phyloP scores from a whole-genome alignment of 2,888 invertebrate species.

The Ethmia dodecea region DNA sequence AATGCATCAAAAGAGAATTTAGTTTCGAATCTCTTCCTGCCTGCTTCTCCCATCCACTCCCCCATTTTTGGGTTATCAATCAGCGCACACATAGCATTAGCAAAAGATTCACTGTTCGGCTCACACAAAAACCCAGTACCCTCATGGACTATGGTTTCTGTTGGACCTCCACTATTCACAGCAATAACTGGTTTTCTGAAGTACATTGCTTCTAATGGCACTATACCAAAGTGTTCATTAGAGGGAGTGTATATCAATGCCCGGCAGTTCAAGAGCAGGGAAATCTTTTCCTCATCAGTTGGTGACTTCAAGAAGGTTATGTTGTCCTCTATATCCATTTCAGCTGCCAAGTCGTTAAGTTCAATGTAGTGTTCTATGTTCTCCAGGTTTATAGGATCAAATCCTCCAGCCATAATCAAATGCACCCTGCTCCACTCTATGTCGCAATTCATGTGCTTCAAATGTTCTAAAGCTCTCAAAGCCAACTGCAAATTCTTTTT shows the following conservation, averaged over 20 bases:
- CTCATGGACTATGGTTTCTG: slow-evolving; percentile 90
- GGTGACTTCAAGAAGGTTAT: slow-evolving; percentile 93
- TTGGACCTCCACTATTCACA: slow-evolving; percentile 96
- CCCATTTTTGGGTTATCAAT: slow-evolving; percentile 79
- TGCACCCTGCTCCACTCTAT: slow-evolving; percentile 83
- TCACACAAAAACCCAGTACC: slow-evolving; percentile 90
- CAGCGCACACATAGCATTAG: slow-evolving; percentile 84
- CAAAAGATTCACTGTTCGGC: slow-evolving; percentile 83
- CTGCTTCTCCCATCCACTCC: slow-evolving; percentile 85
- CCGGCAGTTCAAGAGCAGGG: slow-evolving; percentile 85
- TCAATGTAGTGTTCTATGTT: slow-evolving; percentile 92
- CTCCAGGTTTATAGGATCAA: slow-evolving; percentile 91
- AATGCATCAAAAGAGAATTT: slow-evolving; percentile 92
- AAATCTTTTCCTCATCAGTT: slow-evolving; percentile 89
- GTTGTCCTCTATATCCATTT: slow-evolving; percentile 82
- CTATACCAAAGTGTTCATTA: slow-evolving; percentile 99
- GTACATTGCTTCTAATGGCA: slow-evolving; percentile 99
- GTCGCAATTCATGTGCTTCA: slow-evolving; percentile 73
- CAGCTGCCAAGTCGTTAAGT: slow-evolving; percentile 80
- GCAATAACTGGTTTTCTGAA: slow-evolving; percentile 95
- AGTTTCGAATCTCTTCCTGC: slow-evolving; percentile 84
- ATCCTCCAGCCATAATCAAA: slow-evolving; percentile 97
- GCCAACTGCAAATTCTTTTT: slow-evolving; percentile 97
- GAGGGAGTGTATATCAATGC: slow-evolving; percentile 96
- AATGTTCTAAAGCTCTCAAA: slow-evolving; percentile 85